These are phyloP conservation scores for Andrena minutula DNA, from an alignment of 2,888 invertebrate genomes.

Conservation along the genomic window DNA sequence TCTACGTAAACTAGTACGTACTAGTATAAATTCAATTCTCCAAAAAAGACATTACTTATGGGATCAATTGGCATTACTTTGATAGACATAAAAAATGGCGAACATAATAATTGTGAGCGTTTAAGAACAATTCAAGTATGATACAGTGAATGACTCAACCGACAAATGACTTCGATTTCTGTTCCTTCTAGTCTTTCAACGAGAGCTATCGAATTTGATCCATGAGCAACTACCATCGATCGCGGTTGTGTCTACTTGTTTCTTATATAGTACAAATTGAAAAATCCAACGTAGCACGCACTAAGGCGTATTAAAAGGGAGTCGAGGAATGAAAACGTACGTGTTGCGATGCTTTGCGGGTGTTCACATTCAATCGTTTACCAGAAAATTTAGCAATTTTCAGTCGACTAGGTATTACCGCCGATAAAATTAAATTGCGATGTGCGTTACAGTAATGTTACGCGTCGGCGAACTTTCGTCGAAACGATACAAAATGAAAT, in stretches of 20 bases:
- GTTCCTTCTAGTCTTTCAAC: slow-evolving; percentile 68
- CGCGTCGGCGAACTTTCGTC: background rate
- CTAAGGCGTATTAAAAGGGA: slow-evolving; percentile 1
- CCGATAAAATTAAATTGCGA: slow-evolving; percentile 1
- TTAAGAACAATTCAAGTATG: slow-evolving; percentile 26
- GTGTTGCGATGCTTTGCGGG: background rate
- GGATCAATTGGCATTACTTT: background rate
- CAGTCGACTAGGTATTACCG: background rate
- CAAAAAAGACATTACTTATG: too few relatives aligned
- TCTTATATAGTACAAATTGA: slow-evolving; percentile 13
- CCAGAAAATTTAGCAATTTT: background rate
- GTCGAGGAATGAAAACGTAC: slow-evolving; percentile 4
- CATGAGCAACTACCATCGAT: slow-evolving; percentile 66
- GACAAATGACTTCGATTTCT: slow-evolving; percentile 60
- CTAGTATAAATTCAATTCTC: too few relatives aligned
- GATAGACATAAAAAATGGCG: too few relatives aligned
- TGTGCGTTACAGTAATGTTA: background rate
- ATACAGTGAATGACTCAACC: slow-evolving; percentile 48
- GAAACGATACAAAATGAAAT: slow-evolving; percentile 11
- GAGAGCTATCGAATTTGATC: slow-evolving; percentile 74
- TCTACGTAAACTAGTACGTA: too few relatives aligned
- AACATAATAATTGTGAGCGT: slow-evolving; percentile 10
- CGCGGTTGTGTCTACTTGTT: slow-evolving; percentile 52
- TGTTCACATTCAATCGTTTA: slow-evolving; percentile 21
- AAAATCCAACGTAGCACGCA: background rate